phyloP scores from a whole-genome alignment of 2,797 vertebrate genomes.

The Setipinna tenuifilis region DNA sequence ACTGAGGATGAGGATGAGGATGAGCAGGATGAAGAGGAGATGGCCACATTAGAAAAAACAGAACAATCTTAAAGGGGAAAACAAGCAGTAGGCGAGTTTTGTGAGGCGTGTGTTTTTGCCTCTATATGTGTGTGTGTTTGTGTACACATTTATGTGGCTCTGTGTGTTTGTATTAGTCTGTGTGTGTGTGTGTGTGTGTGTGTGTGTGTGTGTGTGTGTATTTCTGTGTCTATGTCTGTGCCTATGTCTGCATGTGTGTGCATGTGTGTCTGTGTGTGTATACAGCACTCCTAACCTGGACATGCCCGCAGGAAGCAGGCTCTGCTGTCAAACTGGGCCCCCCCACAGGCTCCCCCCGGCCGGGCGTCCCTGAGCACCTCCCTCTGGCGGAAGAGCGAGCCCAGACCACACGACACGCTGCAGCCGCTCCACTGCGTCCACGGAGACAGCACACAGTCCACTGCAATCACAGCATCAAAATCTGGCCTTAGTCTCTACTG shows the following conservation, averaged over 20 bases:
- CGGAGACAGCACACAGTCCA: conserved; percentile 79
- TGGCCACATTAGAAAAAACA: neutral
- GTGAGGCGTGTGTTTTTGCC: neutral
- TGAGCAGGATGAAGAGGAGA: neutral
- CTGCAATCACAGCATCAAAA: conserved; percentile 57
- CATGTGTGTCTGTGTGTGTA: neutral
- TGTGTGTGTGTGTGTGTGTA: neutral
- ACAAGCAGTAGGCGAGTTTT: no score
- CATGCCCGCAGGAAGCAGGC: conserved; percentile 86
- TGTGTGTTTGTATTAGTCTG: neutral
- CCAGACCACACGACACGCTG: conserved; percentile 85
- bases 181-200: conserved; percentile 4
- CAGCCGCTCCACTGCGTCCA: conserved; percentile 89
- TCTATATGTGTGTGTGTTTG: neutral
- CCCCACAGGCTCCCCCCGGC: conserved; percentile 73
- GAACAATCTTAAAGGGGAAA: neutral
- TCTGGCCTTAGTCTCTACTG: no score
- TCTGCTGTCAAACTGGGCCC: conserved; percentile 76
- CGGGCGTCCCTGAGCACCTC: conserved; percentile 75
- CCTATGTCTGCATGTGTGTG: neutral
- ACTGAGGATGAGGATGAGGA: conserved; percentile 62
- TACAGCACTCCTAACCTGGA: conserved; percentile 72
- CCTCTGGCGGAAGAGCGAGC: conserved; percentile 81
- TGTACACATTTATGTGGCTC: neutral
- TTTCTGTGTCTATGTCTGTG: neutral